Evolutionary conservation across 2,113 vertebrate genomes (phyloP), one percentile per base, ranked within the genome.

Genomic region (Crotalus horridus): DNA sequence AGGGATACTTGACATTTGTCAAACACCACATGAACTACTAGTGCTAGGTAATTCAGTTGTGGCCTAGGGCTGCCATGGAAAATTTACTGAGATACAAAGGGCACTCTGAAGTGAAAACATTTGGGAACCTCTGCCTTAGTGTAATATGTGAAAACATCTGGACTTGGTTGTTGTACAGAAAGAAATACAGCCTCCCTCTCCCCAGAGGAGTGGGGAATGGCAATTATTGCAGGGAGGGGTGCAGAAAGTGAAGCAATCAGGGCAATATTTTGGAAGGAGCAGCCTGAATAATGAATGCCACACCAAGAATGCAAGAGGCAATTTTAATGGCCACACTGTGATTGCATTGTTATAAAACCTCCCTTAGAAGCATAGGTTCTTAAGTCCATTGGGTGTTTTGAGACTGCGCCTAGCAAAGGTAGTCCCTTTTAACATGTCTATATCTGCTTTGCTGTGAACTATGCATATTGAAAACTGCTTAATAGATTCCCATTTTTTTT

Each of bases 381-480:
- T 81, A 33, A 33, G 33, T 39, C 69, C 33, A 39, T 1, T 81
- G 69, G 6, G 33, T 81, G 2, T 7, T 81, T 81, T 39, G 6
- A 81, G n/a, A 39, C 69, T 81, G n/a, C 15, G 1, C 15, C 5
- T 81, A 39, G 69, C 33, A 81, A 39, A 39, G n/a, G 13, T 1
- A 74, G 15, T 74, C 69, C 6, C 69, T 33, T 74, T 33, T n/a
- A 74, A 74, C 15, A 33, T 6, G 51, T 90, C 90, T 85, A 88
- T 89, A 55, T 59, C 85, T 94, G 17, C 69, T 94, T 69, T 87
- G 33, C 11, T 94, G 59, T 94, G n/a, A 95, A 91, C 89, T 91
- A 91, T 91, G 93, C 94, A 96, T 91, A 48, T 85, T 92, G 69
- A 92, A 95, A 95, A 91, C 74, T 95, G 89, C 64, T 69, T 91